Evolutionary conservation across 2,888 invertebrate species (phyloP).

Genomic region (Diplolepis rosae): DNA sequence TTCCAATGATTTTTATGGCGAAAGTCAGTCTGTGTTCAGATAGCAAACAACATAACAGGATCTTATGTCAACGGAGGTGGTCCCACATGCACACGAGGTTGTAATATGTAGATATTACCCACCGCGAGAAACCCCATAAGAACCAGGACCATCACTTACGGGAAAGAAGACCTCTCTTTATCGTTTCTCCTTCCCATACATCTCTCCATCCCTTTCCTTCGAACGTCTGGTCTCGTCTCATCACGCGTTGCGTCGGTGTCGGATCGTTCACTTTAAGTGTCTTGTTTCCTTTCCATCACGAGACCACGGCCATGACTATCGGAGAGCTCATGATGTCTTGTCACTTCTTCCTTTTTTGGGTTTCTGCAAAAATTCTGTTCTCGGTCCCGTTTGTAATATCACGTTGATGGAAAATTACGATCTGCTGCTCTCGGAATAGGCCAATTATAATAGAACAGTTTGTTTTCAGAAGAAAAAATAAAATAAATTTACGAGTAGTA

Average conservation of each 20-base stretch:
- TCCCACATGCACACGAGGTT: constrained; percentile 63
- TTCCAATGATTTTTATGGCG: constrained; percentile 60
- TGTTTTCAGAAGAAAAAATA: not conserved
- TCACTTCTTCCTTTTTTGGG: constrained; percentile 30
- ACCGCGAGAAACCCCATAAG: constrained; percentile 56
- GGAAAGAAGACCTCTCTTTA: constrained; percentile 38
- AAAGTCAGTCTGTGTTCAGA: constrained; percentile 44
- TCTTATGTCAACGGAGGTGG: constrained; percentile 67
- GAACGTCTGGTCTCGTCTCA: no score
- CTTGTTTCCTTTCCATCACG: constrained; percentile 20
- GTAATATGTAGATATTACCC: constrained; percentile 64
- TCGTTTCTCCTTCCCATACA: constrained; percentile 26
- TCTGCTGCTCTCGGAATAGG: not conserved
- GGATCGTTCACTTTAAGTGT: constrained; percentile 39
- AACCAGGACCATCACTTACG: constrained; percentile 36
- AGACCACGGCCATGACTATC: constrained; percentile 20
- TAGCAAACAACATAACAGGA: constrained; percentile 66
- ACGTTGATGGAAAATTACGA: constrained; percentile 20
- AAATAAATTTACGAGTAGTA: no score
- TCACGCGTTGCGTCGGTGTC: no score
- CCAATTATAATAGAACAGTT: not conserved
- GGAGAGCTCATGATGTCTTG: constrained; percentile 29
- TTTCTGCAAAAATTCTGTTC: constrained; percentile 17
- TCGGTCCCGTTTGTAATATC: no score
- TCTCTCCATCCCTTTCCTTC: constrained; percentile 28